Evolutionary conservation across 2,888 invertebrate species (phyloP), one percentile per base, ranked within the genome.

Genomic region (Adineta ricciae): DNA sequence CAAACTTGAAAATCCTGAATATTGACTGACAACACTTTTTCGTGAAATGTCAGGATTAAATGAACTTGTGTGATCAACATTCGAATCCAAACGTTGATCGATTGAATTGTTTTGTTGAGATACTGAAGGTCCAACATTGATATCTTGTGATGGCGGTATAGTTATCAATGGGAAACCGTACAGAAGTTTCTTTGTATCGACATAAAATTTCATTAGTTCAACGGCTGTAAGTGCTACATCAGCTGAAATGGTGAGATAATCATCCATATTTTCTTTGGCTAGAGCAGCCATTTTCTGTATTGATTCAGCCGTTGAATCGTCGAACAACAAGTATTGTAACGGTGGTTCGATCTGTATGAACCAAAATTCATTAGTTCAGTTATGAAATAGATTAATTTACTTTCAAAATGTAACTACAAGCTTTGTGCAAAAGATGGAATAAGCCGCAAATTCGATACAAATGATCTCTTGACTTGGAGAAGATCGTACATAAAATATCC

Each of bases 11-110:
- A 27, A 56, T 7, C 8, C 1, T 27, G n/a, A 11, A 27, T 56
- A 9, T 8, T 27, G 5, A 56, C 56, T 56, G 14, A 56, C 5
- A 27, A 56, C 56, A 56, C 56, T 56, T 9, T 11, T 5, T 9
- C 27, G n/a, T 11, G 9, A 9, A 27, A 27, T 56, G 4, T 50
- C 19, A n/a, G n/a, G n/a, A n/a, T n/a, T n/a, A n/a, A n/a, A n/a
- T n/a, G n/a, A n/a, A n/a, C n/a, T n/a, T n/a, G n/a, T n/a, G n/a
- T n/a, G n/a, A n/a, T 50, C 19, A 50, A 50, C 19, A 50, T 9
- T 2, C 2, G 27, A 4, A 3, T n/a, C 0, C 0, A 4, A 9
- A 14, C 27, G n/a, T 11, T 27, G 1, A 1, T 27, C 7, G n/a
- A 1, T 11, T 56, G 27, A 14, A 56, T 11, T 14, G 1, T 0